These are phyloP conservation scores for Dendronephthya gigantea DNA, from an alignment of 64 coral and sea anemone species.

Conservation along the genomic window DNA sequence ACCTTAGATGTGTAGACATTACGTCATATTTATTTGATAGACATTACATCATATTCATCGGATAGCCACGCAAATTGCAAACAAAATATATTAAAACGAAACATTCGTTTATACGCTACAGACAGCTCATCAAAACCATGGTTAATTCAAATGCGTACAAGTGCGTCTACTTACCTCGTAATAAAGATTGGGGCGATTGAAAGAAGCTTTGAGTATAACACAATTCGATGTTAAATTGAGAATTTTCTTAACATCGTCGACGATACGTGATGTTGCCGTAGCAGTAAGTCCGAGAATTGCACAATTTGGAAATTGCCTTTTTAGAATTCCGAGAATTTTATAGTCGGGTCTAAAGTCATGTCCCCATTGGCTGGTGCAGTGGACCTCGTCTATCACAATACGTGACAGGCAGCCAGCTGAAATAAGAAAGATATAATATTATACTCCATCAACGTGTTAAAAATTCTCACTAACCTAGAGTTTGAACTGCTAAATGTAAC, in stretches of 20 bases:
- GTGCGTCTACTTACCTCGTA: conserved; percentile 94
- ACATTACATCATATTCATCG: too few species aligned
- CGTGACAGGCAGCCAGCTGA: conserved; percentile 58
- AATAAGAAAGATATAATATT: neutral
- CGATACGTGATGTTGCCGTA: conserved; percentile 72
- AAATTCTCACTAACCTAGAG: too few species aligned
- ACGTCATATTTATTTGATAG: too few species aligned
- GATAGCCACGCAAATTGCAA: too few species aligned
- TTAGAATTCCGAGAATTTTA: conserved; percentile 92
- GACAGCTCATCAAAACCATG: too few species aligned
- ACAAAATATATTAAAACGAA: too few species aligned
- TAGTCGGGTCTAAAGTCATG: conserved; percentile 98
- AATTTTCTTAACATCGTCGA: conserved; percentile 91
- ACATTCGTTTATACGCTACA: too few species aligned
- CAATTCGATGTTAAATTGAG: conserved; percentile 57
- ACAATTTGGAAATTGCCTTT: conserved; percentile 74
- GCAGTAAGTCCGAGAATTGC: conserved; percentile 92
- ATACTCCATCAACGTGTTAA: too few species aligned
- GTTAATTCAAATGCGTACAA: too few species aligned
- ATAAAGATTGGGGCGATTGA: conserved; percentile 77
- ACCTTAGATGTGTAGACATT: too few species aligned
- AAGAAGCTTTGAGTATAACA: conserved; percentile 76
- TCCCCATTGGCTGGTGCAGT: conserved; percentile 96
- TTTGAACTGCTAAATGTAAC: too few species aligned
- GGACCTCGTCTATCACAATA: conserved; percentile 93